Evolutionary conservation across 2,797 vertebrate genomes (phyloP).

Genomic region (Gephyroberyx darwinii): DNA sequence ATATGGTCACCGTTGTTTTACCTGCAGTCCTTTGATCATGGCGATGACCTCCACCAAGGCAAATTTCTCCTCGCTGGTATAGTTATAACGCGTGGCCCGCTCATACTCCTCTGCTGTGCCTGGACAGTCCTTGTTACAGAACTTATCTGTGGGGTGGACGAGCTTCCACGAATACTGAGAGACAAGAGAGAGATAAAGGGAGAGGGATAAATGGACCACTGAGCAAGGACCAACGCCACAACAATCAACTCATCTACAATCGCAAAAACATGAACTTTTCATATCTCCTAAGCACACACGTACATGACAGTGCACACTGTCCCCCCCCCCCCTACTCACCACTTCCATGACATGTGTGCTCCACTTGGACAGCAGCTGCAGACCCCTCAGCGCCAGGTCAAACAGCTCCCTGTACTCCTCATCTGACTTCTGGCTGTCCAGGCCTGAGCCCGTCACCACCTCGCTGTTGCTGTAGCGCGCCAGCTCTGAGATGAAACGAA

Average conservation of each 20-base stretch:
- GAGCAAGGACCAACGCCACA: slow-evolving; percentile 10
- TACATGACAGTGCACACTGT: background rate
- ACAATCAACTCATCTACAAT: slow-evolving; percentile 2
- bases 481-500: slow-evolving; percentile 98
- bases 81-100: slow-evolving; percentile 96
- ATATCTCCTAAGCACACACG: background rate
- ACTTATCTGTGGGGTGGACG: slow-evolving; percentile 98
- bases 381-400: slow-evolving; percentile 92
- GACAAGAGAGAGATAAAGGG: slow-evolving; percentile 17
- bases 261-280: slow-evolving; percentile 10
- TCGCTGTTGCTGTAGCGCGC: slow-evolving; percentile 98
- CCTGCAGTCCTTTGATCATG: slow-evolving; percentile 99
- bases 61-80: slow-evolving; percentile 99
- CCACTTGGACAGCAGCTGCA: slow-evolving; percentile 99
- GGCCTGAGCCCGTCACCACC: slow-evolving; percentile 96
- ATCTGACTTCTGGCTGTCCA: slow-evolving; percentile 99
- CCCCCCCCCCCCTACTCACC: slow-evolving; percentile 78
- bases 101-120: slow-evolving; percentile 98
- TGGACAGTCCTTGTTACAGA: slow-evolving; percentile 99
- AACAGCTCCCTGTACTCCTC: slow-evolving; percentile 98
- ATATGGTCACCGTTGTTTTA: slow-evolving; percentile 31
- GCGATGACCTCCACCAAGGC: slow-evolving; percentile 99
- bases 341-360: slow-evolving; percentile 99
- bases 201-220: background rate
- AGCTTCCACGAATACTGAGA: slow-evolving; percentile 98